Conservation (phyloP, 37 sponge, comb jelly and placozoan species). For the Amphimedon queenslandica region DNA sequence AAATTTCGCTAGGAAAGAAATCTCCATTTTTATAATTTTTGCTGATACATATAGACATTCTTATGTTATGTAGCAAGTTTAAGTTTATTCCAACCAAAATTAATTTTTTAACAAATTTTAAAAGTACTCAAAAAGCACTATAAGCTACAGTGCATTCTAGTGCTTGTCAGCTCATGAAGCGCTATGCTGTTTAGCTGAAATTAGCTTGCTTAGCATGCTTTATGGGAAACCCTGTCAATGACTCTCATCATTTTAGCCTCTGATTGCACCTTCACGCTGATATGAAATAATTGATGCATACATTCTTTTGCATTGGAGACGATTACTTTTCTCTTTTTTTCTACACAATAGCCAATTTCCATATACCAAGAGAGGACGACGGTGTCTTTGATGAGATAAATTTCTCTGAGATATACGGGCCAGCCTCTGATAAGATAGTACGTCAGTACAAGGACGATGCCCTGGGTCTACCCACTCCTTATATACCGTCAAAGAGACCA, state of each 20-base stretch:
- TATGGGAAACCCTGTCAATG: too few relatives aligned
- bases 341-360: constrained; percentile 44
- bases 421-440: constrained; percentile 61
- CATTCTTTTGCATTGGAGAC: neutral
- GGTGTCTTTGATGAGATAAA: constrained; percentile 60
- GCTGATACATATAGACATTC: too few relatives aligned
- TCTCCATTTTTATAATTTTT: too few relatives aligned
- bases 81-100: too few relatives aligned
- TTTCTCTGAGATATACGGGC: constrained; percentile 53
- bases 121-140: too few relatives aligned
- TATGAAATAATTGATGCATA: neutral
- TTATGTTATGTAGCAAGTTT: too few relatives aligned
- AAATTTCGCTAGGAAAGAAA: too few relatives aligned
- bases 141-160: too few relatives aligned
- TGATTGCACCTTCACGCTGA: neutral
- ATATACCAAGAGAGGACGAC: constrained; percentile 42
- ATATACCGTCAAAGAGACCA: constrained; percentile 21
- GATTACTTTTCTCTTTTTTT: neutral
- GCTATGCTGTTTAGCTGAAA: too few relatives aligned
- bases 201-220: too few relatives aligned
- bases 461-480: constrained; percentile 28
- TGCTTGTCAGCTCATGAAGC: too few relatives aligned
- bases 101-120: too few relatives aligned
- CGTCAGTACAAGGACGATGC: constrained; percentile 59
- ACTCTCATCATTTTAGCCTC: neutral